Base-by-base conservation (phyloP, 1,140 invertebrate genomes). In the Cydia pomonella region DNA sequence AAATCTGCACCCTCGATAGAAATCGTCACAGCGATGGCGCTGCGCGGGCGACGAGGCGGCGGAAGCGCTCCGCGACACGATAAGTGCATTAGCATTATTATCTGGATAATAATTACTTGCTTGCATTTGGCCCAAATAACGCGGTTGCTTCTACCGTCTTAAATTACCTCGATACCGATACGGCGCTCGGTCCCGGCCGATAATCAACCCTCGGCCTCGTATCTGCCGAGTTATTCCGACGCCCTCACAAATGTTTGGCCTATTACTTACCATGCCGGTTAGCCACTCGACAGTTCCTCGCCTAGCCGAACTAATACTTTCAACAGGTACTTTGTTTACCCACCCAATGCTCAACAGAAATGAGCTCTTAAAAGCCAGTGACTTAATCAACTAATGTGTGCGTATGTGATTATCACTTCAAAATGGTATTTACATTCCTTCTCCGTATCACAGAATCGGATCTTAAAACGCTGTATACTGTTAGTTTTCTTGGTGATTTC, bases 41-140 rank as follows among this genome's bases (percentile, higher is more conserved):
- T 78, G 63, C 76, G 77, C 75, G 72, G 76, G 76, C 78, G 81
- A 75, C 73, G 73, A 10, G 78, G 82, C 85, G 84, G 79, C 89
- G 91, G 91, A 92, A 91, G 86, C 86, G 86, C 81, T 87, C 87
- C 87, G 89, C 87, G 90, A 90, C 89, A 90, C 86, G 89, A 92
- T 92, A 92, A 92, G 90, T 91, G 89, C 90, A 92, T 92, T 92
- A 92, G 91, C 89, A 92, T 92, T 92, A 91, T 90, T 92, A 92
- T 92, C 91, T 87, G 84, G 80, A 92, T 92, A 92, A 92, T 92
- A 92, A 92, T 92, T 92, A 91, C 89, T 91, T 87, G 86, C 87
- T 89, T 91, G 89, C 91, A 91, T 91, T 92, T 89, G 87, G 84
- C 84, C 89, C 85, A 86, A 92, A 91, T 91, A 89, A 87, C 84